Evolutionary conservation across 2,888 invertebrate genomes (phyloP), one percentile per base, ranked within the genome.

Genomic region (Ophion costatus): DNA sequence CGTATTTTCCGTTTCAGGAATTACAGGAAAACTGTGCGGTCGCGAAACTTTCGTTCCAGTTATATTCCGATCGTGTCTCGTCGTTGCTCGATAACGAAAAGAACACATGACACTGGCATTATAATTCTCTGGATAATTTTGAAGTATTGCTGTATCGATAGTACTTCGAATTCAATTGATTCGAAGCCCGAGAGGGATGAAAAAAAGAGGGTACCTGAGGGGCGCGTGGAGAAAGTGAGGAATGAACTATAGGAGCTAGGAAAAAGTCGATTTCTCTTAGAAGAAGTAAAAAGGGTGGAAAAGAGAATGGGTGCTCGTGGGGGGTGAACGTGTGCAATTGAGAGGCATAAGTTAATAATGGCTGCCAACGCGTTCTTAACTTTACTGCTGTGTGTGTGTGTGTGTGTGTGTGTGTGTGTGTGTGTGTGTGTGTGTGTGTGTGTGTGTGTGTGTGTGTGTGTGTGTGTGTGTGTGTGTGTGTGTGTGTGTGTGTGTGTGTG

Each of bases 271-370:
- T 80, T 74, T 74, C 51, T 22, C 59, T 66, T 67, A 24, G 29
- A 24, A 29, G 57, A 66, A 67, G 24, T 14, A 56, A 20, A 71
- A 59, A 20, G 33, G 29, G 33, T 70, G 20, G 63, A 63, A 71
- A 61, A 59, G 33, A 42, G 76, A 59, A 77, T 64, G 29, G 66
- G 67, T 59, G n/a, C 42, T 38, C n/a, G 24, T 38, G 61, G 59
- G 17, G 17, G 59, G 22, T 57, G 45, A 79, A 57, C 71, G 56
- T 38, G 69, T 77, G 76, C 77, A 42, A 66, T 74, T 76, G 80
- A 67, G 84, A 77, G 57, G 33, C 80, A 56, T 77, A 73, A 84
- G 81, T 84, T 84, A 69, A 84, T 84, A 74, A 78, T 33, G 67
- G 73, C 45, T 17, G 66, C 42, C 63, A 66, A 77, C 63, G 73